Evolutionary conservation across 2,888 invertebrate species (phyloP), one percentile per base, ranked within the genome.

Genomic region (Crossocerus cetratus): DNA sequence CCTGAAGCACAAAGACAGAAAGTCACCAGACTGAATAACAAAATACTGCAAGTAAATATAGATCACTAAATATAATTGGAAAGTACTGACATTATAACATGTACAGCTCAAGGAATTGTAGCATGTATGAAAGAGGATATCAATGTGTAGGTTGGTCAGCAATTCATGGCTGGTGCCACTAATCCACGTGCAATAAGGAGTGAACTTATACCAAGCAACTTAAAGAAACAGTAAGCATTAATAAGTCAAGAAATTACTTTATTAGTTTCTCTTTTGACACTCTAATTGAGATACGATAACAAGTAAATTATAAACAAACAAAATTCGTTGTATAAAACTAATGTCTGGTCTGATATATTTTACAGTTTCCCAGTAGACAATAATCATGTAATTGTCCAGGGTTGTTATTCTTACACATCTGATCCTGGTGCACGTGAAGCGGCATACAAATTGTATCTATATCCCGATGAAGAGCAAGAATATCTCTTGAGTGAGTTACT

Each of bases 1-100:
- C 93, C 94, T 8, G 95, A 97, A 75, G 91, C 91, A 0, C 93
- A 95, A 55, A 92, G 97, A 22, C 90, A 92, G 67, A 89, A 92
- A 84, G 98, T 99, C 58, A 98, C 99, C 0, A 92, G 93, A 0
- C 91, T 99, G 21, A 99, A 98, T 87, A 96, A 98, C 87, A 92
- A 93, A 62, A 97, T 98, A 74, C 91, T 98, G 42, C 94, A 94
- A 89, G 88, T 90, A 83, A 74, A 32, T 70, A 21, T 32, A 20
- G 21, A 49, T 18, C 43, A 16, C 23, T 58, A 16, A 2, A 20
- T 18, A 11, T 54, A 53, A 67, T 8, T 20, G n/a, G 14, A 13
- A 53, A 60, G 20, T 49, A 56, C 0, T 18, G 55, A 18, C 44
- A 20, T 49, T 14, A 2, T 20, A 65, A 22, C 20, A 16, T 45